phyloP scores from a whole-genome alignment of 2,888 invertebrate species.

The Spicauda simplicius region DNA sequence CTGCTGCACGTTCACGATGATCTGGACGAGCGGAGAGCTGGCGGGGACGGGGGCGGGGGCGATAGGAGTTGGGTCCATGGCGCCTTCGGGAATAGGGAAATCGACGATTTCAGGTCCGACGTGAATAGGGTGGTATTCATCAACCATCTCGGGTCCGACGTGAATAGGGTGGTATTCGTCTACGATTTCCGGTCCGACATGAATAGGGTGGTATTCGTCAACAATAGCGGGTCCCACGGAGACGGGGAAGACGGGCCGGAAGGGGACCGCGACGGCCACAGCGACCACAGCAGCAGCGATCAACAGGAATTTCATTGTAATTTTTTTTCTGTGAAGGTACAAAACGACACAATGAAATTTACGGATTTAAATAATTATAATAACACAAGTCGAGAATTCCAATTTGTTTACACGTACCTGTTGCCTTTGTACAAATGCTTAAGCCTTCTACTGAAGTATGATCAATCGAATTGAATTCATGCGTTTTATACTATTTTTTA shows the following conservation, averaged over 20 bases:
- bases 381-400: no score
- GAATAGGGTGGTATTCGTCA: no score
- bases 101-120: constrained; percentile 42
- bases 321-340: constrained; percentile 16
- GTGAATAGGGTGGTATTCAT: constrained; percentile 34
- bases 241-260: constrained; percentile 29
- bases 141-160: constrained; percentile 15
- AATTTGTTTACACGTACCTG: neutral
- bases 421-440: neutral
- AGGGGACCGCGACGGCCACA: constrained; percentile 43
- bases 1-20: constrained; percentile 44
- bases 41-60: no score
- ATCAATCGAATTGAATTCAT: neutral
- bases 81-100: constrained; percentile 16
- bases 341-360: neutral
- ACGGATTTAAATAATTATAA: no score
- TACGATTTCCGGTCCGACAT: no score
- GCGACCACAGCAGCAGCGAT: constrained; percentile 43
- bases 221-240: neutral
- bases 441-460: neutral
- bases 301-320: constrained; percentile 40
- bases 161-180: constrained; percentile 35
- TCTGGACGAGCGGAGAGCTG: constrained; percentile 47
- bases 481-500: neutral
- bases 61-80: neutral